Evolutionary conservation across 35 echinoderm and acorn worm species (phyloP).

Genomic region (Diadema setosum): DNA sequence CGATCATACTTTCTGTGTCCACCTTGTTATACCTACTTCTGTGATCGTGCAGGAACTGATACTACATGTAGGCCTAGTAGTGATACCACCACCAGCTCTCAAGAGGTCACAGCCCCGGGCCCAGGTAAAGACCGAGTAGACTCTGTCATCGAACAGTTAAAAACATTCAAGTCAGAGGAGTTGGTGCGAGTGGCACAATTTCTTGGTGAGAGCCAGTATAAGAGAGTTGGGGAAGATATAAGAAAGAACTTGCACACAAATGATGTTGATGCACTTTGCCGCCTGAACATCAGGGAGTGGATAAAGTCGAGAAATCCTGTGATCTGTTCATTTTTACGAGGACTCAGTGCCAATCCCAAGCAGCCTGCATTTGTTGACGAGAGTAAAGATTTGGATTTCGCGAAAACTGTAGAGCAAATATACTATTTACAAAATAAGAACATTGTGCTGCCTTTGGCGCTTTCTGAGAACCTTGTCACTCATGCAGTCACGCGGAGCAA

Average conservation of each 20-base stretch:
- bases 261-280: neutral
- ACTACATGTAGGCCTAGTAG: neutral
- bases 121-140: no score
- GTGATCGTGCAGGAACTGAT: neutral
- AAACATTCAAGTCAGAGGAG: neutral
- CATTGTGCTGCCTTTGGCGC: constrained; percentile 9
- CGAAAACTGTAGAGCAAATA: constrained; percentile 9
- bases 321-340: neutral
- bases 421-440: neutral
- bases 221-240: neutral
- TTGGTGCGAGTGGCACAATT: neutral
- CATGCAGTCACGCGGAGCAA: constrained; percentile 12
- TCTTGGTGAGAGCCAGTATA: neutral
- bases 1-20: neutral
- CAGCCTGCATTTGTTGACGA: neutral
- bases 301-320: neutral
- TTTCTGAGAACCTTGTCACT: constrained; percentile 9
- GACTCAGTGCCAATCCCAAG: neutral
- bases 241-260: neutral
- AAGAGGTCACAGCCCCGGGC: no score
- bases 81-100: neutral
- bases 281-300: neutral
- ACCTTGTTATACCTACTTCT: neutral
- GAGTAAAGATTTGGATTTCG: neutral
- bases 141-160: neutral